Conservation (phyloP, 2,113 vertebrate species). For the Balaeniceps rex region DNA sequence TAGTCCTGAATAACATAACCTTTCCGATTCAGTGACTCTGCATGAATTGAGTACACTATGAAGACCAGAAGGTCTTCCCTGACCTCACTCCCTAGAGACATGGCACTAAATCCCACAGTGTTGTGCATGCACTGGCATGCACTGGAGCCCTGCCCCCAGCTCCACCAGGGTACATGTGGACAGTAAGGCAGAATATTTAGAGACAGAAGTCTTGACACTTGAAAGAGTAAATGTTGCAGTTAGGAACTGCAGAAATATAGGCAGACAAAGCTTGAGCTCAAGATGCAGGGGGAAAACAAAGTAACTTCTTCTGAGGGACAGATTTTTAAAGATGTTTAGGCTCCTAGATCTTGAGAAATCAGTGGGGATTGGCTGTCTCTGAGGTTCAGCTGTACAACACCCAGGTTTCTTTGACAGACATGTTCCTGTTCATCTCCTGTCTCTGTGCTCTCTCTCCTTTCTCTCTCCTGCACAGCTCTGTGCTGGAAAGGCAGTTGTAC, state of each 20-base stretch:
- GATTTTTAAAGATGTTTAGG: not conserved
- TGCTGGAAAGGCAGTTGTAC: not conserved
- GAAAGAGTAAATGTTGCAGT: not conserved
- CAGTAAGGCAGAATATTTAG: not conserved
- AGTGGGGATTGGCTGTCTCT: not conserved
- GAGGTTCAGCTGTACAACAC: not conserved
- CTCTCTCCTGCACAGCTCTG: not conserved
- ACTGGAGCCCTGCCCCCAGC: not conserved
- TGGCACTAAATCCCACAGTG: rapidly evolving
- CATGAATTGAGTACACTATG: not conserved
- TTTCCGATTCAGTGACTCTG: not conserved
- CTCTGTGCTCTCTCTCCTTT: not conserved
- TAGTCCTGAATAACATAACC: not conserved
- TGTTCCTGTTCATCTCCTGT: not conserved
- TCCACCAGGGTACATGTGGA: not conserved
- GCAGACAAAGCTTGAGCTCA: not conserved
- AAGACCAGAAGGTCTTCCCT: not conserved
- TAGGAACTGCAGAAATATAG: not conserved
- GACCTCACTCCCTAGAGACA: not conserved
- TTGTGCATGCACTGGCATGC: not conserved
- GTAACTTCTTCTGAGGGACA: not conserved
- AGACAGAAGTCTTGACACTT: not conserved
- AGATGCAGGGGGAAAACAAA: not conserved
- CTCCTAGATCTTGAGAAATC: not conserved
- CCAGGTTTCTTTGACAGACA: not conserved